A percentile compares a stretch with the other conserved stretches of the same genome.
These are phyloP conservation scores for Flabesymbios commensalis DNA, from an alignment of 2,888 invertebrate species.

Conservation along the genomic window DNA sequence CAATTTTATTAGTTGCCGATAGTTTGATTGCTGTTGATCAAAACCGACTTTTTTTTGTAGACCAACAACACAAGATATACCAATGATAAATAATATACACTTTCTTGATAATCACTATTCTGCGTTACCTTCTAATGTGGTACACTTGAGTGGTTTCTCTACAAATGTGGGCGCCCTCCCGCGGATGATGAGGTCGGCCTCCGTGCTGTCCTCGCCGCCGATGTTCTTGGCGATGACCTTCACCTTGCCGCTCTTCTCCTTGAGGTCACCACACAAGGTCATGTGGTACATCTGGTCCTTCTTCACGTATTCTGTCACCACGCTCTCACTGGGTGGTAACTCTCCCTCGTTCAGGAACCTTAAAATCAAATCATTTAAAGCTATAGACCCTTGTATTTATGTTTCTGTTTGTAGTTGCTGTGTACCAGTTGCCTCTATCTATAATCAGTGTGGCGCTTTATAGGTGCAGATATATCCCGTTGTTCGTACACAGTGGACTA, in stretches of 20 bases:
- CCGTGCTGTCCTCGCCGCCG: constrained; percentile 71
- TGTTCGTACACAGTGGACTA: too few species aligned
- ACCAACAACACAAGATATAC: too few species aligned
- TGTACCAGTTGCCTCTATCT: too few species aligned
- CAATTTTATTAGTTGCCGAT: too few species aligned
- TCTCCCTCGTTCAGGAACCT: constrained; percentile 47
- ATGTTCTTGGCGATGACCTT: constrained; percentile 73
- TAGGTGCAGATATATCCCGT: too few species aligned
- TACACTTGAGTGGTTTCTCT: constrained; percentile 58
- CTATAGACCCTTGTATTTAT: neutral
- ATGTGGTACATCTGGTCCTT: constrained; percentile 67
- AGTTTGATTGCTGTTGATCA: too few species aligned
- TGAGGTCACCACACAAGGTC: constrained; percentile 73
- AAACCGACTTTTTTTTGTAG: too few species aligned
- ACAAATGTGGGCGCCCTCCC: constrained; percentile 57
- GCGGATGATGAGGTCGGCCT: constrained; percentile 61
- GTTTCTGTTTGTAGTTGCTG: neutral
- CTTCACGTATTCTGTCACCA: constrained; percentile 45
- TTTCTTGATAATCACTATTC: too few species aligned
- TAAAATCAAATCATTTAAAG: neutral
- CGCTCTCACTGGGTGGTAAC: constrained; percentile 47
- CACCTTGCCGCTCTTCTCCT: constrained; percentile 77
- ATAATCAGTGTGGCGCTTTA: too few species aligned
- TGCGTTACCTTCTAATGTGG: constrained; percentile 54
- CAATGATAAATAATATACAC: too few species aligned